Percentiles rank a stretch among this genome's conserved stretches.
phyloP scores from a whole-genome alignment of 1,140 invertebrate species.

The Cotesia typhae region DNA sequence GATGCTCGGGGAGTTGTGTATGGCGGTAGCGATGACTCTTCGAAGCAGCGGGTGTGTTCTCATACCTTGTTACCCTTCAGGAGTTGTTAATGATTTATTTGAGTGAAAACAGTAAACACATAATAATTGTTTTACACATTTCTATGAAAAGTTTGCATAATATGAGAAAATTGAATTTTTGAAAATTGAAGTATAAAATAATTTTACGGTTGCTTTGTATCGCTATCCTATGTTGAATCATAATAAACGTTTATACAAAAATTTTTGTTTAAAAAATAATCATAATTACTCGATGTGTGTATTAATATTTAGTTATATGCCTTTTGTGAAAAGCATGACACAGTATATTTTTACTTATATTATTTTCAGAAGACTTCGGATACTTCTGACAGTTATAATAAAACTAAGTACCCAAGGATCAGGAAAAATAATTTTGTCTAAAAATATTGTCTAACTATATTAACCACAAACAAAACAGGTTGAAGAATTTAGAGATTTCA shows the following conservation, averaged over 20 bases:
- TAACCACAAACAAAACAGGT: no score
- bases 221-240: no score
- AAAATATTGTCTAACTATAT: no score
- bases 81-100: slow-evolving; percentile 96
- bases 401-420: slow-evolving; percentile 54
- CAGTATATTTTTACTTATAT: slow-evolving; percentile 61
- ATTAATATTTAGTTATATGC: slow-evolving; percentile 3
- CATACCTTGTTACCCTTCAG: slow-evolving; percentile 95
- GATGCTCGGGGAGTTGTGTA: slow-evolving; percentile 94
- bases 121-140: no score
- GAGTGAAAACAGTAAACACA: no score
- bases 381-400: slow-evolving; percentile 43
- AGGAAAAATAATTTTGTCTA: slow-evolving; percentile 56
- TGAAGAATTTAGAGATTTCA: no score
- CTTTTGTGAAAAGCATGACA: slow-evolving; percentile 60
- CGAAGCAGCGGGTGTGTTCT: slow-evolving; percentile 91
- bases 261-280: slow-evolving; percentile 1
- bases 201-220: no score
- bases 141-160: no score
- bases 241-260: no score
- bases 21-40: slow-evolving; percentile 84
- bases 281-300: slow-evolving; percentile 9
- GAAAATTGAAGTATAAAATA: no score
- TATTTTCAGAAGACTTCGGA: slow-evolving; percentile 48
- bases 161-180: not conserved